phyloP scores from a whole-genome alignment of 1,140 invertebrate species.

The Portunus trituberculatus region DNA sequence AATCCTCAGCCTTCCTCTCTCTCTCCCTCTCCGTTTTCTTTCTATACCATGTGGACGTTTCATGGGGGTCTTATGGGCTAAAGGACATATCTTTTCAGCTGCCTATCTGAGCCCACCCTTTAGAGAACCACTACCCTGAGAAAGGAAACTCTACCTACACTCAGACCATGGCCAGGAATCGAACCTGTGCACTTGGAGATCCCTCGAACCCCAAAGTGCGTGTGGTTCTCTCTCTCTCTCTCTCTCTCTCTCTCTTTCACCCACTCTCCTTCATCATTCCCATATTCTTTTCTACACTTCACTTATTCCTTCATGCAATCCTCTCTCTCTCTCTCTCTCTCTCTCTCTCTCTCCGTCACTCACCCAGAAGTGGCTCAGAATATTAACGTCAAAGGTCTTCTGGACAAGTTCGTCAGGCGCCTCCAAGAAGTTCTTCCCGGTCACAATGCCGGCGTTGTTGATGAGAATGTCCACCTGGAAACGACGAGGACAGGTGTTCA shows the following conservation, averaged over 20 bases:
- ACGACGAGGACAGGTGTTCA: background rate
- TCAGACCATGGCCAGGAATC: too few species aligned
- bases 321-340: background rate
- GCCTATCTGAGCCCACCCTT: too few species aligned
- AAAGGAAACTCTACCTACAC: too few species aligned
- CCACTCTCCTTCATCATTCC: background rate
- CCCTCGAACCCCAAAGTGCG: too few species aligned
- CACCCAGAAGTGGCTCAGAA: slow-evolving; percentile 75
- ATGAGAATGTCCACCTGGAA: slow-evolving; percentile 90
- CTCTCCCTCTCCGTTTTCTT: background rate
- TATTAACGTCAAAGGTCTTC: slow-evolving; percentile 85
- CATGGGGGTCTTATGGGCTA: too few species aligned
- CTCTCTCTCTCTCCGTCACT: background rate
- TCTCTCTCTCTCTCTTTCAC: background rate
- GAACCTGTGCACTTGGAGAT: too few species aligned
- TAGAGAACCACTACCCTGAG: too few species aligned
- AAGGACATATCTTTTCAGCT: too few species aligned
- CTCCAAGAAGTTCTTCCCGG: slow-evolving; percentile 91
- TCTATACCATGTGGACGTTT: too few species aligned
- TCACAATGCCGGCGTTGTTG: slow-evolving; percentile 98
- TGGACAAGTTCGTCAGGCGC: slow-evolving; percentile 87
- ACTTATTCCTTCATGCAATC: background rate
- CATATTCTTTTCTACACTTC: background rate
- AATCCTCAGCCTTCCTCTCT: slow-evolving; percentile 3
- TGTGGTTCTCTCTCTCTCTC: too few species aligned